A percentile compares a stretch with the other conserved stretches of the same genome.
Evolutionary conservation across 2,888 invertebrate species (phyloP).

Genomic region (Drosophila paramelanica): DNA sequence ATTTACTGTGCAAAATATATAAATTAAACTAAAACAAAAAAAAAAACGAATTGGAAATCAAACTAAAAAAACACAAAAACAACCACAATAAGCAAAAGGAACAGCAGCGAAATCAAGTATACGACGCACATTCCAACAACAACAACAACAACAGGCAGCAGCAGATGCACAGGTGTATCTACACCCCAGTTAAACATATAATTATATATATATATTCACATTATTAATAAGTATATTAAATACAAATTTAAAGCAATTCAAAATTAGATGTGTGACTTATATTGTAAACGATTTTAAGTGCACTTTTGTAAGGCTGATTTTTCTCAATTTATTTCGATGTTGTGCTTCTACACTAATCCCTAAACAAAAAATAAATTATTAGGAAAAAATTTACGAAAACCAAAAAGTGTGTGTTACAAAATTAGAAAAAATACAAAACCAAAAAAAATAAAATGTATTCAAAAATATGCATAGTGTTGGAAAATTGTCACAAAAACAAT

Average conservation of each 20-base stretch:
- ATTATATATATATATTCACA: slow-evolving; percentile 9
- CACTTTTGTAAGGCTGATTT: slow-evolving; percentile 85
- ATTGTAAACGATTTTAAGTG: slow-evolving; percentile 79
- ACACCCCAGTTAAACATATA: slow-evolving; percentile 23
- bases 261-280: slow-evolving; percentile 54
- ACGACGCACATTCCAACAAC: slow-evolving; percentile 64
- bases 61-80: slow-evolving; percentile 1
- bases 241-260: slow-evolving; percentile 73
- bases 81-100: not conserved
- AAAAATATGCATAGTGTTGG: slow-evolving; percentile 9
- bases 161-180: slow-evolving; percentile 38
- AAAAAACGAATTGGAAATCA: not conserved
- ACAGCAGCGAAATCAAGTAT: slow-evolving; percentile 54
- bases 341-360: slow-evolving; percentile 81
- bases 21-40: not conserved
- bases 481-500: not conserved
- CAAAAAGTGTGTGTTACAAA: slow-evolving; percentile 30
- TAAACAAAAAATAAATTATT: slow-evolving; percentile 24
- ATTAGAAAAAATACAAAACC: not conserved
- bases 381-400: slow-evolving; percentile 7
- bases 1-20: slow-evolving; percentile 51
- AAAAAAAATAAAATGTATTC: no score
- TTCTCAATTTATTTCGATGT: slow-evolving; percentile 82
- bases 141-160: slow-evolving; percentile 9
- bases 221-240: slow-evolving; percentile 7